Base-by-base conservation (phyloP, 2,888 invertebrate species). In the Idaea straminata region DNA sequence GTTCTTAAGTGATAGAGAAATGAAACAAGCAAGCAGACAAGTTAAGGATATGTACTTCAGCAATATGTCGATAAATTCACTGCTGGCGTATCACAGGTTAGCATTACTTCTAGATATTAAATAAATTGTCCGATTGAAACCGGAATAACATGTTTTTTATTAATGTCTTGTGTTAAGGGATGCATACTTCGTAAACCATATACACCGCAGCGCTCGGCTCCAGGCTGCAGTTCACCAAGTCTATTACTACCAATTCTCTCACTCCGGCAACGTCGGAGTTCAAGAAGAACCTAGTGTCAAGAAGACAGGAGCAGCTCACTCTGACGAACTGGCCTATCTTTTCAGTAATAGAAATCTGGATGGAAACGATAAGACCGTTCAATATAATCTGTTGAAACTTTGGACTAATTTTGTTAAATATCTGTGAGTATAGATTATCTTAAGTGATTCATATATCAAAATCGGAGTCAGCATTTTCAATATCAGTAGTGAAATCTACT, bases 371-470 rank as follows among this genome's bases (percentile, higher is more conserved):
- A 83, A 78, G 3, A 70, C 68, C 1, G 83, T 87, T 15, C 88
- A 88, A 64, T 71, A 74, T 16, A 77, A 77, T 36, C 63, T 92
- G 38, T 64, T 86, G 3, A 78, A 75, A 47, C 76, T 91, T 57
- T 92, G 92, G 92, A 82, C 86, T 0, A 88, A 87, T 70, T 92
- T 92, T 66, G 86, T 90, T 0, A 90, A 91, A 66, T 77, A 86
- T 73, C 78, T 91, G 92, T 92, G 69, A 86, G 89, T 84, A 64
- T 61, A 47, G 47, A 6, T 13, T 13, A 7, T 36, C 4, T 36
- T 36, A 36, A 36, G 36, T 36, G 36, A 36, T 36, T 36, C 36
- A 5, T 36, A n/a, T n/a, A n/a, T n/a, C n/a, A n/a, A n/a, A n/a
- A n/a, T n/a, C n/a, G n/a, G n/a, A n/a, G 5, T 4, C 36, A 36